A percentile compares a stretch with the other conserved stretches of the same genome.
Conservation (phyloP, 1,140 invertebrate species). For the Leptinotarsa defecta region DNA sequence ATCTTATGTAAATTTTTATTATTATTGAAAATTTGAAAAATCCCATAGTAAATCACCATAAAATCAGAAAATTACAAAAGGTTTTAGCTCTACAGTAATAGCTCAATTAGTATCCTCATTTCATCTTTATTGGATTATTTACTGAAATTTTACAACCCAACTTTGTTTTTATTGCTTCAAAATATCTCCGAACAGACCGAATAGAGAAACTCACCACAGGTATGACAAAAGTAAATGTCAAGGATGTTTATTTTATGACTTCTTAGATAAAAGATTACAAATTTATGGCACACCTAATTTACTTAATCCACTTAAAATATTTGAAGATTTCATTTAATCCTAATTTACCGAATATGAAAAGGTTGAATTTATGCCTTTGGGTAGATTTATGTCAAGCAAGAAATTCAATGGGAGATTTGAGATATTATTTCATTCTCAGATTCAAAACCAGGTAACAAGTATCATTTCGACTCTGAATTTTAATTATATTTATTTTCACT, state of each 20-base stretch:
- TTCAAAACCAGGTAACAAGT: no score
- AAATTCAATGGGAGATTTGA: no score
- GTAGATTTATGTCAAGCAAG: neutral
- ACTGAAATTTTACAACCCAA: neutral
- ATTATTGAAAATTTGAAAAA: neutral
- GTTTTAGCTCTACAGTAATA: neutral
- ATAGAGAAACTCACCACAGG: slow-evolving; percentile 2
- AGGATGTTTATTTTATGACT: slow-evolving; percentile 14
- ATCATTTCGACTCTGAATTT: no score
- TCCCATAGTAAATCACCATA: neutral
- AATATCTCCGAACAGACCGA: neutral
- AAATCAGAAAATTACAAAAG: neutral
- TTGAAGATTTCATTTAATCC: slow-evolving; percentile 5
- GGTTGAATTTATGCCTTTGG: neutral
- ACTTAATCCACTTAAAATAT: slow-evolving; percentile 19
- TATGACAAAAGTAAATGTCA: neutral
- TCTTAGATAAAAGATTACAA: slow-evolving; percentile 1
- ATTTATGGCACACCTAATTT: slow-evolving; percentile 13
- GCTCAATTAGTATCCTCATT: neutral
- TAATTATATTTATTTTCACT: no score
- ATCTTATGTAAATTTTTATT: neutral
- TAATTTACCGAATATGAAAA: neutral
- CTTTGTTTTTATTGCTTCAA: neutral
- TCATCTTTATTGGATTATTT: slow-evolving; percentile 1
- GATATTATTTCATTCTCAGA: no score